Evolutionary conservation across 2,888 invertebrate species (phyloP), one percentile per base, ranked within the genome.

Genomic region (Erebia aethiops): DNA sequence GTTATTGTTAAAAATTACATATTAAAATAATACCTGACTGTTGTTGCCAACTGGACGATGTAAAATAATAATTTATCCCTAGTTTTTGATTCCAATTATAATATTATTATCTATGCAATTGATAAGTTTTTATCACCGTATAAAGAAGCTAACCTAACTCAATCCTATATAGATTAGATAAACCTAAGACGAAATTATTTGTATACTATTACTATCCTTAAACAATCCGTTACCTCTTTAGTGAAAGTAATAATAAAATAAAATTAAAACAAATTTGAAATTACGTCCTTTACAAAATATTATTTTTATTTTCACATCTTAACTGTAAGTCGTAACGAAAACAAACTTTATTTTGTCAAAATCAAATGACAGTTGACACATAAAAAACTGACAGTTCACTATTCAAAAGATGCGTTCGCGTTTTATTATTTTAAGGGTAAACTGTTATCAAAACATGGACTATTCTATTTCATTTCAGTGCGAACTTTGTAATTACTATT

Each of bases 41-140:
- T 43, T 10, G 60, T 41, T 16, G 11, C 11, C 43, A 13, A 43
- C 10, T 60, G 43, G 13, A 43, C 18, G 18, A 16, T 18, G 1
- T 10, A 54, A 61, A 61, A 61, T 43, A 43, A 16, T 60, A 16
- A 60, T 41, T 61, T 4, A 18, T 13, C 11, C 1, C 0, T 4
- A n/a, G 4, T 43, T 61, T 61, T 41, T 1, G n/a, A 60, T 43
- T n/a, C 60, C 16, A 18, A 60, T 61, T 46, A 61, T 46, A 35
- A 35, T 35, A 7, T 35, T 26, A 18, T 60, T 61, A 43, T 60
- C 18, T 60, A 9, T 8, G 11, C 18, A 46, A 43, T 61, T 43
- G 58, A 41, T 60, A 61, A 46, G 18, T 43, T 46, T 18, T 61
- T 60, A 60, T 60, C 60, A 60, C 10, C 16, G 8, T 41, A n/a